Evolutionary conservation across 2,888 invertebrate genomes (phyloP), one percentile per base, ranked within the genome.

Genomic region (Megastigmus dorsalis): DNA sequence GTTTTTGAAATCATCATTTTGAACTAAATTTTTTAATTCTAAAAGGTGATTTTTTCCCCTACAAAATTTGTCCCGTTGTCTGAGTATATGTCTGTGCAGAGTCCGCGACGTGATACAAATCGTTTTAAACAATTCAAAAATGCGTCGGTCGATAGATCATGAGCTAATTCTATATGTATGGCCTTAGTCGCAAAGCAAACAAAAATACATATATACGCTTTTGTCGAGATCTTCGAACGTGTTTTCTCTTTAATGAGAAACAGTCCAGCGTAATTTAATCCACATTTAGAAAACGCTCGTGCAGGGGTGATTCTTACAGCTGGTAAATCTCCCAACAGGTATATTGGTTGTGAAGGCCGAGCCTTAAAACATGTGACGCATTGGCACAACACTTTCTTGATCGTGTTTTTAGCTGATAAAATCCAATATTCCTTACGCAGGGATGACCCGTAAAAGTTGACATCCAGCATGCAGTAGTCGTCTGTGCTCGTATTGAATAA

Each of bases 221-320:
- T 76, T n/a, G 38, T 60, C 6, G 26, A 28, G 33, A 50, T 45
- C 3, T 50, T 41, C 38, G 52, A 55, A 33, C 63, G 59, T 10
- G 43, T 71, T 45, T 66, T 60, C 28, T 66, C 66, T 33, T 72
- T 62, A 15, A 68, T 33, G 10, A 60, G 28, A 18, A 62, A 71
- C 30, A 71, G 77, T 33, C 74, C 77, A 9, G 72, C 77, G 43
- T 75, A 73, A 38, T 75, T 69, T 3, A 75, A 69, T 10, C 69
- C 68, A 9, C 57, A 57, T n/a, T 45, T 60, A 9, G 52, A 28
- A 66, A 73, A 75, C 0, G 75, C 15, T 26, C 69, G 68, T 2
- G 43, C 15, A 3, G 69, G 73, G 13, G 65, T 65, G 6, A 76
- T n/a, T 43, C 76, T 30, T 26, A 62, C 15, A 10, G 52, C 57